phyloP scores from a whole-genome alignment of 2,888 invertebrate species.

The Sinodicranocentrus sp. region DNA sequence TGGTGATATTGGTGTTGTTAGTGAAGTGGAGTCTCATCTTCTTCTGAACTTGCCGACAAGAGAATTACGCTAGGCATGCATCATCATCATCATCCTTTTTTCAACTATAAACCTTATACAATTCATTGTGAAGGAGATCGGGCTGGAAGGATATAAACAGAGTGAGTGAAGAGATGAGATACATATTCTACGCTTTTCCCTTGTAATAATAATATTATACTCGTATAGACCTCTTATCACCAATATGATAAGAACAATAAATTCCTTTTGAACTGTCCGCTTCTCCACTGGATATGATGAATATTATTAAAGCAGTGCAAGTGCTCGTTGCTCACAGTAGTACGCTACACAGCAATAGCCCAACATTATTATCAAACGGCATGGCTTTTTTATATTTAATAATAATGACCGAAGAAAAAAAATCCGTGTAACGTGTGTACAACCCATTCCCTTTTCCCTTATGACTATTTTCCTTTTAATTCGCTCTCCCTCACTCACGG shows the following conservation, averaged over 20 bases:
- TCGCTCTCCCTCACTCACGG: conserved; percentile 8
- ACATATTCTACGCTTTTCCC: conserved; percentile 59
- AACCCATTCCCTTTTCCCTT: conserved; percentile 45
- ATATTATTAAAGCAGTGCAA: conserved; percentile 60
- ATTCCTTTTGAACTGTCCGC: conserved; percentile 76
- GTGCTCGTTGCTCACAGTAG: not conserved
- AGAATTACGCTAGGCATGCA: conserved; percentile 66
- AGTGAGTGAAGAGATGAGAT: conserved; percentile 18
- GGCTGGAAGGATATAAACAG: conserved; percentile 42
- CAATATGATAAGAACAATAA: conserved; percentile 77
- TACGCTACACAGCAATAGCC: not conserved
- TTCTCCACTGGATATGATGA: conserved; percentile 74
- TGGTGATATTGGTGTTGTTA: conserved; percentile 65
- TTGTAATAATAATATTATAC: conserved; percentile 73
- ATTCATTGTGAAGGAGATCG: conserved; percentile 47
- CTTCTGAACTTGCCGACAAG: conserved; percentile 64
- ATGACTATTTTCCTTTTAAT: conserved; percentile 26
- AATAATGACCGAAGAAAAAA: conserved; percentile 36
- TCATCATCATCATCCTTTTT: conserved; percentile 48
- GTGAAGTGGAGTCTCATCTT: conserved; percentile 63
- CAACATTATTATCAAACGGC: conserved; percentile 3
- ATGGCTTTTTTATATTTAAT: conserved; percentile 43
- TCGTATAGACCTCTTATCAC: conserved; percentile 77
- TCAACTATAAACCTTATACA: conserved; percentile 34
- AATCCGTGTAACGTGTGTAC: conserved; percentile 55